Percentiles rank a stretch among this genome's conserved stretches.
phyloP scores from a whole-genome alignment of 2,797 vertebrate genomes.

The Paramormyrops hopkinsi region DNA sequence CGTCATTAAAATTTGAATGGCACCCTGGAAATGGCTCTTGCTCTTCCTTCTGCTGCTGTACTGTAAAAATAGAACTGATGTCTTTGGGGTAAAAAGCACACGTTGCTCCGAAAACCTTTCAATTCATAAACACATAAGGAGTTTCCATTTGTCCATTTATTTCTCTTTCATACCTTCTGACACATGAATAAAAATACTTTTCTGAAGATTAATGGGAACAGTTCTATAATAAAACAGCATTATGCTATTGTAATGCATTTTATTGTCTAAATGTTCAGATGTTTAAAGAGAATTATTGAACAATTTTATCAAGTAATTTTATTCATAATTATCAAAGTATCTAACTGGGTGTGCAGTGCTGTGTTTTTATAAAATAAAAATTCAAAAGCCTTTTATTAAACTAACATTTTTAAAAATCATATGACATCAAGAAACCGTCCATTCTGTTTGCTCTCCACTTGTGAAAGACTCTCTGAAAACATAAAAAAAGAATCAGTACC shows the following conservation, averaged over 20 bases:
- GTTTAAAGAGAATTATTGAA: conserved; percentile 16
- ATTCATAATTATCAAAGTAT: neutral
- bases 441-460: neutral
- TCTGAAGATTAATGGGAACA: neutral
- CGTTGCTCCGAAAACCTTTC: conserved; percentile 3
- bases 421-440: neutral
- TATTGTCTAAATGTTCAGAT: conserved; percentile 10
- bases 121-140: conserved; percentile 22
- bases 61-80: conserved; percentile 24
- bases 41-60: conserved; percentile 18
- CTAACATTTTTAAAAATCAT: neutral
- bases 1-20: conserved; percentile 30
- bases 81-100: conserved; percentile 24
- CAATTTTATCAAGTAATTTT: neutral
- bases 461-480: neutral
- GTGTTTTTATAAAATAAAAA: neutral
- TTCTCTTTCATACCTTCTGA: neutral
- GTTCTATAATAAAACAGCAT: neutral
- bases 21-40: conserved; percentile 18
- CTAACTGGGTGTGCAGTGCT: neutral
- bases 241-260: neutral
- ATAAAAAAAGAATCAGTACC: neutral
- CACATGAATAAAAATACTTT: neutral
- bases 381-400: neutral
- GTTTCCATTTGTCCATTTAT: neutral